Conservation (phyloP, 2,113 vertebrate genomes). For the Oncorhynchus tshawytscha region DNA sequence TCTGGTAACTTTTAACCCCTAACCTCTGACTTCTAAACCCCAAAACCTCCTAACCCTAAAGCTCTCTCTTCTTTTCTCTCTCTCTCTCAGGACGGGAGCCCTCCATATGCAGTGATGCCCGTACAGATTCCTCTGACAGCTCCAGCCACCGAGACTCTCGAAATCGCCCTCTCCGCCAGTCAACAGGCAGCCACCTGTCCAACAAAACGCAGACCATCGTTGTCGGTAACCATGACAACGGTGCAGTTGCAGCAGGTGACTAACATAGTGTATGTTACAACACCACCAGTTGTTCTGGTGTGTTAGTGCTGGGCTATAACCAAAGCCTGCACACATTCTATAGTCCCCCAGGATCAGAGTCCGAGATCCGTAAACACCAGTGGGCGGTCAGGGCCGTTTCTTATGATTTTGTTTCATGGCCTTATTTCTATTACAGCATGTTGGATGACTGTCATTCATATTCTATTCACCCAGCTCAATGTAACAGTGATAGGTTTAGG, state of each 20-base stretch:
- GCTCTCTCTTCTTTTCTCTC: conserved; percentile 11
- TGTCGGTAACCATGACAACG: conserved; percentile 89
- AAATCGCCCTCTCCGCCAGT: conserved; percentile 83
- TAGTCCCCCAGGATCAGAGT: neutral
- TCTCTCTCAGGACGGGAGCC: conserved; percentile 85
- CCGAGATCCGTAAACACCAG: neutral
- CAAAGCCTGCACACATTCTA: neutral
- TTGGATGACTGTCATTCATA: no score
- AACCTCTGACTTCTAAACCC: conserved; percentile 35
- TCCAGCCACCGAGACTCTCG: conserved; percentile 81
- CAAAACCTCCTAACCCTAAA: conserved; percentile 12
- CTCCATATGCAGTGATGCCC: conserved; percentile 96
- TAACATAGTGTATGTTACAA: no score
- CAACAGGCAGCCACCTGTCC: conserved; percentile 94
- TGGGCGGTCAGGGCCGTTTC: no score
- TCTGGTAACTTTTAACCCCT: conserved; percentile 77
- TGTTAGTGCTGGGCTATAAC: no score
- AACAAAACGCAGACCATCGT: conserved; percentile 96
- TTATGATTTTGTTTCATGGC: no score
- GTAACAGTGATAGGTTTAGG: no score
- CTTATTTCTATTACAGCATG: no score
- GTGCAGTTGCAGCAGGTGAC: conserved; percentile 78
- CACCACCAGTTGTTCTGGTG: no score
- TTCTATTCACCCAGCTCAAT: no score
- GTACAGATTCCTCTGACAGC: conserved; percentile 97